Evolutionary conservation across 2,113 vertebrate species (phyloP).

Genomic region (Eubucco bourcierii): DNA sequence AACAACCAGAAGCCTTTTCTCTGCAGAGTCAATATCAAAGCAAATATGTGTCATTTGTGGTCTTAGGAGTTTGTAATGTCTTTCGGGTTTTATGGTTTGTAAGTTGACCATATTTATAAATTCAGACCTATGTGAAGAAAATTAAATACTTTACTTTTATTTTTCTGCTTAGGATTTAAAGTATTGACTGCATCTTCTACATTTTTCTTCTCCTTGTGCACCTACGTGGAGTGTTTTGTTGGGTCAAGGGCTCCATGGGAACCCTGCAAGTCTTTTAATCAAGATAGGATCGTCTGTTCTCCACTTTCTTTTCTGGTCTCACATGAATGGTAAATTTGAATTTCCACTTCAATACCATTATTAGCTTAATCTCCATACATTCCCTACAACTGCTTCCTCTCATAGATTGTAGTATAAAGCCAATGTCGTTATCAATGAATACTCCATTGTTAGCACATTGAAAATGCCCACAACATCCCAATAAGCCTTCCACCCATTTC

Average conservation of each 20-base stretch:
- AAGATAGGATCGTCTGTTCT: background rate
- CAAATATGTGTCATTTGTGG: background rate
- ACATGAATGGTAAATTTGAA: background rate
- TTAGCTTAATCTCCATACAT: background rate
- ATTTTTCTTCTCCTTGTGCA: background rate
- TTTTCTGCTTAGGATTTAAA: background rate
- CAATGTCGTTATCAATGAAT: constrained; percentile 21
- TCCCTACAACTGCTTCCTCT: constrained; percentile 31
- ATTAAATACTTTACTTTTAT: background rate
- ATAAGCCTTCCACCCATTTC: constrained; percentile 54
- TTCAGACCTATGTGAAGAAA: background rate
- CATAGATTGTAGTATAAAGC: constrained; percentile 15
- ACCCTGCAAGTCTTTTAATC: background rate
- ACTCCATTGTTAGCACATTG: constrained; percentile 43
- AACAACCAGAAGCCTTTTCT: background rate
- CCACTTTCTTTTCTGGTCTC: background rate
- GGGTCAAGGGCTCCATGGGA: background rate
- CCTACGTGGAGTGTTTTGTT: background rate
- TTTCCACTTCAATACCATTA: background rate
- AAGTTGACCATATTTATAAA: background rate
- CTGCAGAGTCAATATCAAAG: background rate
- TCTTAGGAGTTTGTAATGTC: background rate
- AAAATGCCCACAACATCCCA: constrained; percentile 1
- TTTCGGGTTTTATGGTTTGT: background rate
- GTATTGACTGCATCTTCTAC: background rate